phyloP scores from a whole-genome alignment of 2,888 invertebrate species.

The Exephanes ischioxanthus region DNA sequence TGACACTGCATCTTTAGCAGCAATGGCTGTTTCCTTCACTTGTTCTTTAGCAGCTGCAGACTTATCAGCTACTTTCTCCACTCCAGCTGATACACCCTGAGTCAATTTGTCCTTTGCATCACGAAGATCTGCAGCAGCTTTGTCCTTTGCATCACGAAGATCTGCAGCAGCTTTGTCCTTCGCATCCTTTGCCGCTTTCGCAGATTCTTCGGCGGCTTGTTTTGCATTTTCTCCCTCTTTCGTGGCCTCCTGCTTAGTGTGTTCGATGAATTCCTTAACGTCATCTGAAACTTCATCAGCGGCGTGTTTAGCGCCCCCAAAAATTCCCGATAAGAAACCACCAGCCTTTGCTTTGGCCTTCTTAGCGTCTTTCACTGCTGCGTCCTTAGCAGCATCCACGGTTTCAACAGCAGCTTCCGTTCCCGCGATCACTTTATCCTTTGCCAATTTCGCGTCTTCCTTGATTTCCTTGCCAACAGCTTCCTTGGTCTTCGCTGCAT shows the following conservation, averaged over 20 bases:
- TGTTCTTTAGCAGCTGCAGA: conserved; percentile 54
- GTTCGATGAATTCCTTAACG: conserved; percentile 69
- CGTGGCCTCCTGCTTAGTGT: conserved; percentile 66
- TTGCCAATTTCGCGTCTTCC: conserved; percentile 57
- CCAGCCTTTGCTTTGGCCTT: conserved; percentile 69
- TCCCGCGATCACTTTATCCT: conserved; percentile 42
- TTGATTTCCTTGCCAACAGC: conserved; percentile 30
- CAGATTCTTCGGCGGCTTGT: conserved; percentile 49
- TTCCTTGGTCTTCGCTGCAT: conserved; percentile 66
- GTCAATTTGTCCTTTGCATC: conserved; percentile 50
- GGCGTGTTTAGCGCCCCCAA: conserved; percentile 77
- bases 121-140: conserved; percentile 30
- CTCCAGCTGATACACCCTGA: conserved; percentile 43
- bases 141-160: conserved; percentile 46
- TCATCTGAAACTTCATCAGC: conserved; percentile 75
- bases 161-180: conserved; percentile 40
- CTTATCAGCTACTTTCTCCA: conserved; percentile 46
- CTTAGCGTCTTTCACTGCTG: conserved; percentile 61
- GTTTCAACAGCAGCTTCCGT: conserved; percentile 51
- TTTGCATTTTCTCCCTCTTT: conserved; percentile 66
- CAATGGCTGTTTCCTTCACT: conserved; percentile 73
- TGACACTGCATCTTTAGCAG: conserved; percentile 78
- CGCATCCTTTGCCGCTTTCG: conserved; percentile 57
- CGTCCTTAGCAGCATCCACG: conserved; percentile 50
- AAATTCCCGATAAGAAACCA: conserved; percentile 74